phyloP scores from a whole-genome alignment of 1,140 invertebrate species.

The Microplitis mediator region DNA sequence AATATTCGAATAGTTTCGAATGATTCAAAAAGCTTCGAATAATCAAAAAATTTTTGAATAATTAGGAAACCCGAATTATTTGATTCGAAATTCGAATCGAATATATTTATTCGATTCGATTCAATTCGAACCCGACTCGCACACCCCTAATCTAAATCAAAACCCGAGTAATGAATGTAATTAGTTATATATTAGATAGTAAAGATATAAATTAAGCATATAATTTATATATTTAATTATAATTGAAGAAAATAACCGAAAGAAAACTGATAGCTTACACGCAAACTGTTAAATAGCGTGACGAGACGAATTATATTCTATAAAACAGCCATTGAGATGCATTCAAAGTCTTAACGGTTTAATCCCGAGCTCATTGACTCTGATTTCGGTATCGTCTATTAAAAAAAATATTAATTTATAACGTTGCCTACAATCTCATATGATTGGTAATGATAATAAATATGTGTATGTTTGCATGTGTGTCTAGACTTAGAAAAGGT shows the following conservation, averaged over 20 bases:
- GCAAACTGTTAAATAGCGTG: constrained; percentile 4
- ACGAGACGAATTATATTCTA: neutral
- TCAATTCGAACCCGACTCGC: too few species aligned
- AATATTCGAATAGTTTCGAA: too few species aligned
- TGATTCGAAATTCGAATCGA: too few species aligned
- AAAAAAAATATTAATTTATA: too few species aligned
- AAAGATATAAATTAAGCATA: neutral
- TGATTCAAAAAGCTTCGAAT: too few species aligned
- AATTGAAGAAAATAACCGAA: neutral
- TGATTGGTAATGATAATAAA: neutral
- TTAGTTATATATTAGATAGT: neutral
- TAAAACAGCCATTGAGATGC: neutral
- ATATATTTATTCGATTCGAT: too few species aligned
- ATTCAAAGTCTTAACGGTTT: neutral
- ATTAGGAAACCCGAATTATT: too few species aligned
- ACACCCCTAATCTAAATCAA: neutral
- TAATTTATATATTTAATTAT: neutral
- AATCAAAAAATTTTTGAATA: too few species aligned
- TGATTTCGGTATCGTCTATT: neutral
- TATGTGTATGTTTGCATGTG: neutral
- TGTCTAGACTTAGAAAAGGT: neutral
- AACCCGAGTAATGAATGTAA: too few species aligned
- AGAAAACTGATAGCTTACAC: neutral
- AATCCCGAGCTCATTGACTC: neutral
- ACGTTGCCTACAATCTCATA: too few species aligned